Evolutionary conservation across 2,888 invertebrate species (phyloP).

Genomic region (Hydraecia micacea): DNA sequence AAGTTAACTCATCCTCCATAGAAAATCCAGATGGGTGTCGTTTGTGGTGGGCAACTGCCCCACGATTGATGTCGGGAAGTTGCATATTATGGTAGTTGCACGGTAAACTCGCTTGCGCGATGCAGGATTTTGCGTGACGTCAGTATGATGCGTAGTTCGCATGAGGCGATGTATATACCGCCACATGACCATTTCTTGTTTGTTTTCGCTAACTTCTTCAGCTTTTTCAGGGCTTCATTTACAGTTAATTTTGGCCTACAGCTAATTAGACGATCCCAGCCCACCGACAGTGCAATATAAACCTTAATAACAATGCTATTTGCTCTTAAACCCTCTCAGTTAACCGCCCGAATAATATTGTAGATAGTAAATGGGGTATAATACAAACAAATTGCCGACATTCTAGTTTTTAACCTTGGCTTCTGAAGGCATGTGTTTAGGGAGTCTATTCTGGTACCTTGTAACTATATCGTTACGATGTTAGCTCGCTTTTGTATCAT

Average conservation of each 20-base stretch:
- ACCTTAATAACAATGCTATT: background rate
- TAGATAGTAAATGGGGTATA: slow-evolving; percentile 3
- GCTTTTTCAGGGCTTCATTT: background rate
- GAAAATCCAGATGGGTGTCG: background rate
- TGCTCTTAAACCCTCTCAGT: background rate
- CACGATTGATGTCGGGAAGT: background rate
- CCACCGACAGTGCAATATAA: background rate
- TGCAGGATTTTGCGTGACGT: background rate
- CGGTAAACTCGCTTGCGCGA: background rate
- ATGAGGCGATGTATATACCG: no score
- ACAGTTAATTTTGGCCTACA: background rate
- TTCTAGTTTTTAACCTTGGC: slow-evolving; percentile 48
- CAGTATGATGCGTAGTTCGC: background rate
- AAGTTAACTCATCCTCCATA: no score
- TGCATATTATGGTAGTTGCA: background rate
- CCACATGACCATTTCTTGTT: background rate
- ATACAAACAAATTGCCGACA: slow-evolving; percentile 19
- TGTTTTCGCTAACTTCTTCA: background rate
- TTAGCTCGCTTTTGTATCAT: background rate
- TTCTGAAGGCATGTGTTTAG: background rate
- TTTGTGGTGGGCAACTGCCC: background rate
- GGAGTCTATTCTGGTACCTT: slow-evolving; percentile 15
- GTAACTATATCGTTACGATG: slow-evolving; percentile 12
- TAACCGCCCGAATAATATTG: slow-evolving; percentile 15
- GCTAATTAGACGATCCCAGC: background rate